phyloP scores from a whole-genome alignment of 1,140 invertebrate genomes.

The Papilio machaon region DNA sequence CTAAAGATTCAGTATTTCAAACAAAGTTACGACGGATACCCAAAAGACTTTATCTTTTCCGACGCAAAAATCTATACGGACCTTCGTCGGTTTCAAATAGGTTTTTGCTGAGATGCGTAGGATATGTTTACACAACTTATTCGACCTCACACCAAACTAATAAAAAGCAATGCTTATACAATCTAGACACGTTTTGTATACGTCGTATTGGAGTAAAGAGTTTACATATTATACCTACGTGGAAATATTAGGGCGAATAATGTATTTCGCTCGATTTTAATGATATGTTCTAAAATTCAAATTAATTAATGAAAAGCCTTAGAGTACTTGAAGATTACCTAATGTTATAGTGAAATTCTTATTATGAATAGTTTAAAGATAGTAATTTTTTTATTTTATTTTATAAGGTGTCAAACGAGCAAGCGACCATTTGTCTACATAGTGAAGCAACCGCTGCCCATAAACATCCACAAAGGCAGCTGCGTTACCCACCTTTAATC shows the following conservation, averaged over 20 bases:
- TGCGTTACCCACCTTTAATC: too few species aligned
- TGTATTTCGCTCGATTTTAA: background rate
- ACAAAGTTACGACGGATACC: conserved; percentile 29
- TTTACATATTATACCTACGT: conserved; percentile 2
- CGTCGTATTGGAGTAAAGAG: conserved; percentile 22
- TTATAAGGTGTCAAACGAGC: too few species aligned
- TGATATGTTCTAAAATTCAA: background rate
- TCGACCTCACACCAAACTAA: conserved; percentile 22
- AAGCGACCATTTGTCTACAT: too few species aligned
- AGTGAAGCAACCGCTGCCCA: too few species aligned
- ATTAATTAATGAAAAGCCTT: too few species aligned
- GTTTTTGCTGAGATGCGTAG: conserved; percentile 1
- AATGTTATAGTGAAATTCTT: too few species aligned
- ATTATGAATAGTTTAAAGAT: too few species aligned
- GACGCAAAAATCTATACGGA: conserved; percentile 31
- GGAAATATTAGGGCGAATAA: conserved; percentile 11
- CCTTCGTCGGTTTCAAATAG: conserved; percentile 35
- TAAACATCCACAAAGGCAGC: too few species aligned
- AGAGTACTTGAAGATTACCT: too few species aligned
- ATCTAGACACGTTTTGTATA: conserved; percentile 36
- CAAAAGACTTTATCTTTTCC: conserved; percentile 27
- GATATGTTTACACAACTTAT: conserved; percentile 38
- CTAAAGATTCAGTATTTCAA: conserved; percentile 22
- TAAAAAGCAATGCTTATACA: conserved; percentile 36
- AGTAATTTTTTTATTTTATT: too few species aligned